Conservation (phyloP, 1,140 invertebrate genomes). For the Cheumatopsyche charites region DNA sequence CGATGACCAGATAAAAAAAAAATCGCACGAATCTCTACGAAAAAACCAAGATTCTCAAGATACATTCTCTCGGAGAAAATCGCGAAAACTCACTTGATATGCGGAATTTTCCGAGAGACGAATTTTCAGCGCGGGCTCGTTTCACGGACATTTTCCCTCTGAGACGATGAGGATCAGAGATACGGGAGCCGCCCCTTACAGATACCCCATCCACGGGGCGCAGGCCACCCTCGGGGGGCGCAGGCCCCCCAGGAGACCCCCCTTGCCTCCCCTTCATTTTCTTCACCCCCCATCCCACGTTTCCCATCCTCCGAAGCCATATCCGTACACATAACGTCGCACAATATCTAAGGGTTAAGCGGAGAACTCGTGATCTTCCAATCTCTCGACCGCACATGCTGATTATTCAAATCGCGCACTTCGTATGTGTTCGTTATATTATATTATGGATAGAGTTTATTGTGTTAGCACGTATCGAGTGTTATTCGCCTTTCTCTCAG, state of each 20-base stretch:
- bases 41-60: too few relatives aligned
- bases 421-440: too few relatives aligned
- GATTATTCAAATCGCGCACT: slow-evolving; percentile 30
- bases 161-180: slow-evolving; percentile 43
- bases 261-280: not conserved
- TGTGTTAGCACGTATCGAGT: too few relatives aligned
- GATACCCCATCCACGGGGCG: slow-evolving; percentile 27
- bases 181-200: slow-evolving; percentile 38
- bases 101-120: not conserved
- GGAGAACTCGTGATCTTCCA: slow-evolving; percentile 15
- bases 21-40: too few relatives aligned
- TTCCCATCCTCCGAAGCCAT: slow-evolving; percentile 8
- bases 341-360: slow-evolving; percentile 37
- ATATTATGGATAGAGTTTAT: too few relatives aligned
- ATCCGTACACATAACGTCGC: slow-evolving; percentile 24
- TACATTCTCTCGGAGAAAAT: not conserved
- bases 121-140: not conserved
- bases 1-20: too few relatives aligned
- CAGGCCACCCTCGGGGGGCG: not conserved
- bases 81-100: not conserved
- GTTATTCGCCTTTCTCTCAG: too few relatives aligned
- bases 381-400: slow-evolving; percentile 8
- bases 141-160: slow-evolving; percentile 41
- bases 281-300: not conserved
- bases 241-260: not conserved